Conservation (phyloP, 2,888 invertebrate species). For the Trichogramma dendrolimi region DNA sequence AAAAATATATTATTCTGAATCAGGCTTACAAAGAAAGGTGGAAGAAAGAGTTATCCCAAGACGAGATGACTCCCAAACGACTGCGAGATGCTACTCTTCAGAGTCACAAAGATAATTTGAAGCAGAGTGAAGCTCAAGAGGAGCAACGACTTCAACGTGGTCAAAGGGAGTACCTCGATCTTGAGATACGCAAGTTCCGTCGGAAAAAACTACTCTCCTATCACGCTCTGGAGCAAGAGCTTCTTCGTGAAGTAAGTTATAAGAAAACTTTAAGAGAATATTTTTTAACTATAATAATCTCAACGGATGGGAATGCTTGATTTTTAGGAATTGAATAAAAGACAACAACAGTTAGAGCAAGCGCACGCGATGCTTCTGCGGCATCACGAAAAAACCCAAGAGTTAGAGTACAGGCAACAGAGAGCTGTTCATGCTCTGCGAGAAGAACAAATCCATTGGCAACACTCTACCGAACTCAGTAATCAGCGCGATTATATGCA, state of each 20-base stretch:
- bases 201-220: slow-evolving; percentile 82
- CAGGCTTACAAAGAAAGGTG: slow-evolving; percentile 88
- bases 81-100: slow-evolving; percentile 87
- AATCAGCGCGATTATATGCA: slow-evolving; percentile 97
- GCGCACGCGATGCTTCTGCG: slow-evolving; percentile 90
- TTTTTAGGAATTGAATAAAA: slow-evolving; percentile 78
- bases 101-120: slow-evolving; percentile 87
- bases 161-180: slow-evolving; percentile 86
- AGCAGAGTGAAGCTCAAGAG: slow-evolving; percentile 86
- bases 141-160: slow-evolving; percentile 81
- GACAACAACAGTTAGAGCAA: slow-evolving; percentile 91
- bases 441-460: slow-evolving; percentile 81
- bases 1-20: not conserved
- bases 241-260: slow-evolving; percentile 73
- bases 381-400: slow-evolving; percentile 96
- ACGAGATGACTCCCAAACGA: slow-evolving; percentile 86
- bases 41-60: slow-evolving; percentile 89
- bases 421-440: slow-evolving; percentile 88
- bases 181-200: slow-evolving; percentile 88
- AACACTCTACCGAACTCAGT: slow-evolving; percentile 90
- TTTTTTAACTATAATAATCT: not conserved
- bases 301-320: slow-evolving; percentile 1
- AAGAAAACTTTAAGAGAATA: not conserved
- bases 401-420: slow-evolving; percentile 92
- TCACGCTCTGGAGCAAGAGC: slow-evolving; percentile 86